Base-by-base conservation (phyloP, 1,140 invertebrate species). In the Proctacanthus coquilletti region DNA sequence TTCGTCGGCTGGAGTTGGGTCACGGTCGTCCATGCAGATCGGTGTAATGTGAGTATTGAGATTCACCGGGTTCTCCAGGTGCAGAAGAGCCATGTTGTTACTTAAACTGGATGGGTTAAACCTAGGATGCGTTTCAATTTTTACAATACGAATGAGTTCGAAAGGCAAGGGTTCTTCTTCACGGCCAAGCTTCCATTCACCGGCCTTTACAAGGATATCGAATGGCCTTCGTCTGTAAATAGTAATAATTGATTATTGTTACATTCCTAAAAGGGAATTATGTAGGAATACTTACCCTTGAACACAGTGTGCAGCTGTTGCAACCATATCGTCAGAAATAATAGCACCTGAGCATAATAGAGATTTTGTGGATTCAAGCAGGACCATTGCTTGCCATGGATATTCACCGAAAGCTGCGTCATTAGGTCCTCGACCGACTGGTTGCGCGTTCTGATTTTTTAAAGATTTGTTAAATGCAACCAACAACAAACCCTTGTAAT, bases 111-210 rank as follows among this genome's bases (percentile, higher is more conserved):
- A 71, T 0, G 66, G 54, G 36, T 71, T 64, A 56, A 79, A 89
- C 2, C 64, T 58, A 1, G 84, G 83, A 62, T 89, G 84, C 5
- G 70, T 48, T 1, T 76, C 64, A 31, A 86, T 77, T 1, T 68
- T 64, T 4, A 70, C 66, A 1, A 84, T 80, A 18, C 74, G 70
- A 0, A 76, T 65, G 15, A 81, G 74, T 52, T 86, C 77, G 64
- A 82, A 81, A 1, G 80, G 76, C 14, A 81, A 57, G 1, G 81
- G 81, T 51, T 85, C 82, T 35, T 81, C 77, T 38, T 80, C 75
- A 40, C 78, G 74, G 21, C 77, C 77, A n/a, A 85, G 63, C 54
- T 84, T 80, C 80, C 80, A 87, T 74, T 84, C 82, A 6, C 84
- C 84, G 3, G 78, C 74, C 52, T 85, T 84, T 34, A 87, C 70